These are phyloP conservation scores for Balearica regulorum DNA, from an alignment of 2,797 vertebrate genomes.

Conservation along the genomic window DNA sequence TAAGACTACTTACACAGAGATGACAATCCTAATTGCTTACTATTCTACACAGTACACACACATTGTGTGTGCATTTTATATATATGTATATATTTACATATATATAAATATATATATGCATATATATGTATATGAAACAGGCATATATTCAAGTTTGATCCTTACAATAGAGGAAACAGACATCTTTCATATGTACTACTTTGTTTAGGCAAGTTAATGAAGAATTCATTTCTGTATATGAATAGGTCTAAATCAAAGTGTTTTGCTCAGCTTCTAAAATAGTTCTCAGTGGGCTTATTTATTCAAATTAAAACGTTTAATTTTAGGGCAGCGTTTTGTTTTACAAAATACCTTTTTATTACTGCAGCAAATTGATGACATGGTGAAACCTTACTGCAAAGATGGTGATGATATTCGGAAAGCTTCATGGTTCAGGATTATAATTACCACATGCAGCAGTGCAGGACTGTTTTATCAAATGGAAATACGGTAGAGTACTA, in stretches of 20 bases:
- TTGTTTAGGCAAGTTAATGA: neutral
- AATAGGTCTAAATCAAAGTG: neutral
- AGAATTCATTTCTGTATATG: neutral
- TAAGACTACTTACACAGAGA: neutral
- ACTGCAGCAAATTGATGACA: constrained; percentile 79
- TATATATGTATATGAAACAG: neutral
- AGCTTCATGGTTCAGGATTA: constrained; percentile 87
- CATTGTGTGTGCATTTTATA: neutral
- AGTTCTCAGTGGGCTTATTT: neutral
- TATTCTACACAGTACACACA: neutral
- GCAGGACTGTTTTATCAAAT: constrained; percentile 90
- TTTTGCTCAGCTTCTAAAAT: neutral
- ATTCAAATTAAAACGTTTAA: neutral
- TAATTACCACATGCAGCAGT: constrained; percentile 91
- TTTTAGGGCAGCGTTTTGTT: neutral
- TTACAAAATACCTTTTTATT: neutral
- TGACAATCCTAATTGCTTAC: no score
- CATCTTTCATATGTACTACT: neutral
- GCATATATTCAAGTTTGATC: neutral
- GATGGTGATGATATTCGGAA: constrained; percentile 88
- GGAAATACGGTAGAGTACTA: constrained; percentile 83
- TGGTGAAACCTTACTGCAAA: constrained; percentile 81
- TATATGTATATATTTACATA: neutral
- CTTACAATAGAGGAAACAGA: neutral
- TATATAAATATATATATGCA: neutral